Base-by-base conservation (phyloP, 2,888 invertebrate species). In the Synanthedon myopaeformis region DNA sequence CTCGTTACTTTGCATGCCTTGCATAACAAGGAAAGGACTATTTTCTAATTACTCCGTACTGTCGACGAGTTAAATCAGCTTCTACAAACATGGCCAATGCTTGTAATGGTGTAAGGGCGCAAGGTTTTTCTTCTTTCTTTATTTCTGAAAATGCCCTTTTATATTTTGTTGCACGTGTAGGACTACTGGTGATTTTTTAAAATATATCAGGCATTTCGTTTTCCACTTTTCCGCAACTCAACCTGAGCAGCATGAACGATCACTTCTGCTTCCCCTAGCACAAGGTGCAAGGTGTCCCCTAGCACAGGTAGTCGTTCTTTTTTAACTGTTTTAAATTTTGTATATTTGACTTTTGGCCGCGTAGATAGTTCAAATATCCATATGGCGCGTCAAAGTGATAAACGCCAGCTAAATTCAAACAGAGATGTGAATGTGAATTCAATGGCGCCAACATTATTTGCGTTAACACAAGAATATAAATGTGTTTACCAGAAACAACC, bases 381-480 rank as follows among this genome's bases (percentile, higher is more conserved):
- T 42, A 42, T 42, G 42, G 58, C 59, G 58, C 59, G 65, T 61
- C 61, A 69, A 75, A 70, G 73, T 69, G 73, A 70, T 72, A 74
- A 79, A 74, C 76, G 72, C 70, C 66, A 61, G 73, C 66, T 66
- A 67, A 73, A 74, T 63, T 61, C 64, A 78, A 79, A 75, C 70
- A 78, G 61, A 69, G 61, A 62, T 66, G 58, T 52, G 65, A 60
- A 60, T 62, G 63, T 60, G 61, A 35, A 35, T 35, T 35, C 35
- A 35, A 64, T 67, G 82, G 84, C 84, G 83, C 84, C 82, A 72
- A 72, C 71, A 74, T 73, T 72, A 69, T 66, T 68, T 62, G 61
- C 63, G 62, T 58, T 61, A 49, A 23, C 12, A 11, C 19, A 12
- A 49, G 35, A 35, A 35, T 4, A 49, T 19, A 17, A 17, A 49